Conservation (phyloP, 2,797 vertebrate genomes). For the Anguilla marmorata region DNA sequence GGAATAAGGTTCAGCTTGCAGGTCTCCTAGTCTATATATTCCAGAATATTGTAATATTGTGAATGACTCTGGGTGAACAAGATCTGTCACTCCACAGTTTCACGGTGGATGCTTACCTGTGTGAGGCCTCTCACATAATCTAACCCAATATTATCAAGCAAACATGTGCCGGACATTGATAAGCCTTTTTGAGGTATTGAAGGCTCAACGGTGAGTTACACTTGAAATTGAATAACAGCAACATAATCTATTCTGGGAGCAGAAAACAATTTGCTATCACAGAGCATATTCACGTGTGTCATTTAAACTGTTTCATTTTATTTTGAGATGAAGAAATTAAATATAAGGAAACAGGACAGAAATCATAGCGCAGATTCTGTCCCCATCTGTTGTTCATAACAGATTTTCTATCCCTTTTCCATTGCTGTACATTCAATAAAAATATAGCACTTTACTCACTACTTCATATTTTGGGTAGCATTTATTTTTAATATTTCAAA, state of each 20-base stretch:
- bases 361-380: not conserved
- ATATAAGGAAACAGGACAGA: not conserved
- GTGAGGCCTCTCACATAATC: constrained; percentile 39
- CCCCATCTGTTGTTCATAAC: not conserved
- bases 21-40: not conserved
- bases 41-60: constrained; percentile 32
- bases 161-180: constrained; percentile 70
- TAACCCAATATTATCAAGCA: constrained; percentile 58
- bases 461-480: not conserved
- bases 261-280: not conserved
- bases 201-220: constrained; percentile 54
- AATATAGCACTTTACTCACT: not conserved
- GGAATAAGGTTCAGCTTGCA: not conserved
- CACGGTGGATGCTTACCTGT: constrained; percentile 58
- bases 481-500: not conserved
- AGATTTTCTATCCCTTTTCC: not conserved
- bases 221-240: constrained; percentile 19
- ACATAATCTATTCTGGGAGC: not conserved
- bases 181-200: constrained; percentile 64
- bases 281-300: not conserved
- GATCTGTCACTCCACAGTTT: constrained; percentile 59
- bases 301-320: not conserved
- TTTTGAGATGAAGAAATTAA: not conserved
- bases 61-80: constrained; percentile 65
- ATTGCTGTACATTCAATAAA: not conserved